Percentiles rank a stretch among this genome's conserved stretches.
These are phyloP conservation scores for Danio choprae DNA, from an alignment of 2,797 vertebrate genomes.

Conservation along the genomic window DNA sequence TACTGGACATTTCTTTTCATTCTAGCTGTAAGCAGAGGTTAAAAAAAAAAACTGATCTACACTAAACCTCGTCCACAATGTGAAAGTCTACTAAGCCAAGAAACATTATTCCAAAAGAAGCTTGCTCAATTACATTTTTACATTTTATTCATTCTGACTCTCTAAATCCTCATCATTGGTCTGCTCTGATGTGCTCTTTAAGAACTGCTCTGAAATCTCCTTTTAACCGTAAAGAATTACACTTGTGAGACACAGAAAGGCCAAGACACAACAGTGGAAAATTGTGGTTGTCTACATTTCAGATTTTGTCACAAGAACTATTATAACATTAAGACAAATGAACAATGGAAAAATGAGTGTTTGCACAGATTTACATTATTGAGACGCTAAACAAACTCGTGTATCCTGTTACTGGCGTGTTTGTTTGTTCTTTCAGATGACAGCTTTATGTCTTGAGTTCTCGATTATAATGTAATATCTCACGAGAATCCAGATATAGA, in stretches of 20 bases:
- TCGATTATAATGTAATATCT: slow-evolving; percentile 37
- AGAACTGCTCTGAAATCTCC: slow-evolving; percentile 40
- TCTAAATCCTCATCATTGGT: background rate
- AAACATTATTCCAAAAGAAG: background rate
- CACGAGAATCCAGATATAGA: slow-evolving; percentile 46
- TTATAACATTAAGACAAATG: slow-evolving; percentile 31
- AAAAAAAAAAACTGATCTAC: background rate
- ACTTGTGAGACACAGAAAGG: slow-evolving; percentile 36
- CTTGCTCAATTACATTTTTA: background rate
- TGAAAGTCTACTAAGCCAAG: background rate
- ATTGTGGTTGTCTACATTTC: slow-evolving; percentile 42
- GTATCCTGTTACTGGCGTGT: slow-evolving; percentile 28
- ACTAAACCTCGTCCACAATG: background rate
- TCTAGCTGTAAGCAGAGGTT: background rate
- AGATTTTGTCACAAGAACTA: slow-evolving; percentile 28
- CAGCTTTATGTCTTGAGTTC: slow-evolving; percentile 18
- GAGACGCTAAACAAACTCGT: slow-evolving; percentile 29
- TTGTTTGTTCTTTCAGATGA: slow-evolving; percentile 32
- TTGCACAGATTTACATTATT: slow-evolving; percentile 29
- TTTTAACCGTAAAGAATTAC: slow-evolving; percentile 54
- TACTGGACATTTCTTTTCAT: background rate
- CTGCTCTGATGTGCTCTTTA: slow-evolving; percentile 5
- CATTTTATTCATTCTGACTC: background rate
- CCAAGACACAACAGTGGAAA: slow-evolving; percentile 58
- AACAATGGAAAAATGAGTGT: slow-evolving; percentile 32